These are phyloP conservation scores for Nanorana parkeri DNA, from an alignment of 2,113 vertebrate genomes.

Conservation along the genomic window DNA sequence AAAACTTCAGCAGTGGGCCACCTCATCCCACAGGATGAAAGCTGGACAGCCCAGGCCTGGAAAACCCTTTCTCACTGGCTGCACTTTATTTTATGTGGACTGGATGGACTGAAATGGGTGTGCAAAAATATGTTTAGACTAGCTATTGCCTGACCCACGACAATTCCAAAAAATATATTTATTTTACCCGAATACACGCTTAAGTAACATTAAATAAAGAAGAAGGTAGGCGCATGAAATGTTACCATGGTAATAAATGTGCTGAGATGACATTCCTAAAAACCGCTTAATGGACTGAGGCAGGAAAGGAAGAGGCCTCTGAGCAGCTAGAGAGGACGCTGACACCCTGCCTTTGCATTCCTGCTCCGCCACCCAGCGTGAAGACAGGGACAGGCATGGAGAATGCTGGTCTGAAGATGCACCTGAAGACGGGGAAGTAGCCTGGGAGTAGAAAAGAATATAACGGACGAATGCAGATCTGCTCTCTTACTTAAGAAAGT, in stretches of 20 bases:
- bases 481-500: not conserved
- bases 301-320: constrained; percentile 57
- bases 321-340: constrained; percentile 47
- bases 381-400: constrained; percentile 1
- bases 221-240: constrained; percentile 45
- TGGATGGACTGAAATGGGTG: not conserved
- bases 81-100: constrained; percentile 15
- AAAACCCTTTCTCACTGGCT: not conserved
- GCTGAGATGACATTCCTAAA: constrained; percentile 58
- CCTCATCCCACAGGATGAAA: not conserved
- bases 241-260: constrained; percentile 52
- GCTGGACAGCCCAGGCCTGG: not conserved
- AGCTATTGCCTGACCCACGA: constrained; percentile 34
- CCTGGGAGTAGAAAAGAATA: not conserved
- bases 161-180: constrained; percentile 53
- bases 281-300: constrained; percentile 56
- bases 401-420: not conserved
- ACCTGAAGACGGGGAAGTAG: too few species aligned
- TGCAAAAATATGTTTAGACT: constrained; percentile 37
- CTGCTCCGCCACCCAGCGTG: constrained; percentile 51
- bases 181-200: constrained; percentile 52
- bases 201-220: constrained; percentile 47
- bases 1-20: not conserved
- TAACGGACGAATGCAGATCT: not conserved
- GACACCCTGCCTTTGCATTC: constrained; percentile 55